Conservation (phyloP, 2,113 vertebrate genomes). For the Aptenodytes patagonicus region DNA sequence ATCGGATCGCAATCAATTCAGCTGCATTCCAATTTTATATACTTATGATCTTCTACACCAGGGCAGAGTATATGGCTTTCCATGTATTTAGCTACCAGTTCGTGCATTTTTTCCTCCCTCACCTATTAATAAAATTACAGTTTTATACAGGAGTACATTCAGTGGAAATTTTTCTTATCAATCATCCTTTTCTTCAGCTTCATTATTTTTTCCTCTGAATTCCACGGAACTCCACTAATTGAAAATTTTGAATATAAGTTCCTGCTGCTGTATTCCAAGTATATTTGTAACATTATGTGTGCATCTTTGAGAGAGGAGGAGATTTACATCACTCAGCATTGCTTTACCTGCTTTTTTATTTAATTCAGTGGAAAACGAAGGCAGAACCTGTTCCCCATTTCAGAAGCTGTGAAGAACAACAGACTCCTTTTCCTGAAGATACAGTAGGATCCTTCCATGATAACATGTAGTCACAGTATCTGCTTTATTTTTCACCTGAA, state of each 20-base stretch:
- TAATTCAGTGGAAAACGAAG: not conserved
- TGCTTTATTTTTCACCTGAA: not conserved
- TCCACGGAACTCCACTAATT: not conserved
- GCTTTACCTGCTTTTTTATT: not conserved
- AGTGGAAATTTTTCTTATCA: constrained; percentile 43
- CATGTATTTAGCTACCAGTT: constrained; percentile 19
- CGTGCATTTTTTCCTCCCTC: constrained; percentile 34
- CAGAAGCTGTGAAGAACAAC: not conserved
- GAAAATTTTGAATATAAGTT: not conserved
- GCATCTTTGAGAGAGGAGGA: not conserved
- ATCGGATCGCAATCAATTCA: constrained; percentile 30
- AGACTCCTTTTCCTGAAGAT: not conserved
- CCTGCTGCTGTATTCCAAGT: not conserved
- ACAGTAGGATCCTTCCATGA: not conserved
- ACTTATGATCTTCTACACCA: constrained; percentile 36
- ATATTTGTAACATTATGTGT: not conserved
- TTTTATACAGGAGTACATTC: constrained; percentile 34
- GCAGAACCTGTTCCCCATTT: not conserved
- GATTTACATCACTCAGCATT: not conserved
- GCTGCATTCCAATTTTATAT: constrained; percentile 47
- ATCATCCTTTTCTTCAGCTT: not conserved
- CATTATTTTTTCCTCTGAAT: not conserved
- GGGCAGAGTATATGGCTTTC: constrained; percentile 19
- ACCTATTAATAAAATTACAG: constrained; percentile 65
- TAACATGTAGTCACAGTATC: accelerated